Evolutionary conservation across 2,113 vertebrate genomes (phyloP).

Genomic region (Varanus komodoensis): DNA sequence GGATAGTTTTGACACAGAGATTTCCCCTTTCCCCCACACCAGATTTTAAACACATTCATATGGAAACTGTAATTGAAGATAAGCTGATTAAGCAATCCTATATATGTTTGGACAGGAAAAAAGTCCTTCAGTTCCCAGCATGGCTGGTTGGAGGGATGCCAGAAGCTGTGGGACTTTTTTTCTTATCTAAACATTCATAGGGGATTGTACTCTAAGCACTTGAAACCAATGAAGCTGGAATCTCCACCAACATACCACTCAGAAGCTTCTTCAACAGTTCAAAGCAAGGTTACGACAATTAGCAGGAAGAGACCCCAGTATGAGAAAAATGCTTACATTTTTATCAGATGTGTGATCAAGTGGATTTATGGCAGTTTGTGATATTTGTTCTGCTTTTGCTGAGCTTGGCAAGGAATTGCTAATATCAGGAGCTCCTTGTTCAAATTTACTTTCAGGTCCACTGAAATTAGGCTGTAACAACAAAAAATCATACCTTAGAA

Average conservation of each 20-base stretch:
- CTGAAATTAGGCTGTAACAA: conserved; percentile 58
- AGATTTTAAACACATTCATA: not conserved
- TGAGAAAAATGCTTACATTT: conserved; percentile 55
- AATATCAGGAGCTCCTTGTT: conserved; percentile 25
- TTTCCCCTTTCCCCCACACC: not conserved
- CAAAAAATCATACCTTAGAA: not conserved
- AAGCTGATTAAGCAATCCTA: not conserved
- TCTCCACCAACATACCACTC: not conserved
- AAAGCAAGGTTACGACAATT: not conserved
- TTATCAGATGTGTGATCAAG: not conserved
- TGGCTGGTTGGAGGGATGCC: too few species aligned
- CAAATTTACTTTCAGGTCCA: conserved; percentile 62
- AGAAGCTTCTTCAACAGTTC: not conserved
- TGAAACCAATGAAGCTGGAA: not conserved
- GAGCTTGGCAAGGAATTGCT: not conserved
- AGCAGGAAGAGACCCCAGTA: not conserved
- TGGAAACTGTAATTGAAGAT: not conserved
- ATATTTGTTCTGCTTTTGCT: conserved; percentile 24
- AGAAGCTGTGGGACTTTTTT: too few species aligned
- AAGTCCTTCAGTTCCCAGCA: too few species aligned
- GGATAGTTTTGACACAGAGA: not conserved
- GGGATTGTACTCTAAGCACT: not conserved
- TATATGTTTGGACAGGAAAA: too few species aligned
- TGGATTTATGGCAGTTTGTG: not conserved
- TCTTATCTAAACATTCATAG: too few species aligned